phyloP scores from a whole-genome alignment of 30 jellyfish, hydroid and myxozoan genomes.

The Hydractinia symbiolongicarpus region DNA sequence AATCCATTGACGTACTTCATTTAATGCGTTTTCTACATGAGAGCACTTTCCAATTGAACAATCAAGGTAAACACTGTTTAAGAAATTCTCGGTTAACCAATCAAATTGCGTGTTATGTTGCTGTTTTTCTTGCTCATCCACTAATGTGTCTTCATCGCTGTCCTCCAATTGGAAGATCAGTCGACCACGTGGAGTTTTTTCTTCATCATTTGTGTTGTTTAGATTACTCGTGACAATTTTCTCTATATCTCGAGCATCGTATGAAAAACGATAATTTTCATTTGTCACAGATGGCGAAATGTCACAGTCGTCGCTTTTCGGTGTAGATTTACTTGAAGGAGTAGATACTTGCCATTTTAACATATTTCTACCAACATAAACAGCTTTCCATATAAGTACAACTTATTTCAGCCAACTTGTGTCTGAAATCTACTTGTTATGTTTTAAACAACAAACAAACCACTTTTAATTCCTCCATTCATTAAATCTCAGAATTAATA shows the following conservation, averaged over 20 bases:
- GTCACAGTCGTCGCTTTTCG: background rate
- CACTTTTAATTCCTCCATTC: too few species aligned
- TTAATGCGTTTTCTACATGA: background rate
- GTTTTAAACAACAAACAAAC: too few species aligned
- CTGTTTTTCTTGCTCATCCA: background rate
- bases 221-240: background rate
- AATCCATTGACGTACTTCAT: conserved; percentile 7
- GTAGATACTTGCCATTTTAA: too few species aligned
- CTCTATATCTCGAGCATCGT: background rate
- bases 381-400: too few species aligned
- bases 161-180: background rate
- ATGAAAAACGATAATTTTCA: conserved; percentile 1
- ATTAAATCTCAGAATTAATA: too few species aligned
- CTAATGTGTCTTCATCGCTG: background rate
- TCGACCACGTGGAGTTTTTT: background rate
- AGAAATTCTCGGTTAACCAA: background rate
- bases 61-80: background rate
- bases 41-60: conserved; percentile 5
- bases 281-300: background rate
- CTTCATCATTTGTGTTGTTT: background rate
- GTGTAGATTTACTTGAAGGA: too few species aligned
- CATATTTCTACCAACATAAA: too few species aligned
- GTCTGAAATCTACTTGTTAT: too few species aligned
- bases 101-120: background rate
- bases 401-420: too few species aligned